These are phyloP conservation scores for Ambastaia sidthimunki DNA, from an alignment of 2,797 vertebrate genomes.

Conservation along the genomic window DNA sequence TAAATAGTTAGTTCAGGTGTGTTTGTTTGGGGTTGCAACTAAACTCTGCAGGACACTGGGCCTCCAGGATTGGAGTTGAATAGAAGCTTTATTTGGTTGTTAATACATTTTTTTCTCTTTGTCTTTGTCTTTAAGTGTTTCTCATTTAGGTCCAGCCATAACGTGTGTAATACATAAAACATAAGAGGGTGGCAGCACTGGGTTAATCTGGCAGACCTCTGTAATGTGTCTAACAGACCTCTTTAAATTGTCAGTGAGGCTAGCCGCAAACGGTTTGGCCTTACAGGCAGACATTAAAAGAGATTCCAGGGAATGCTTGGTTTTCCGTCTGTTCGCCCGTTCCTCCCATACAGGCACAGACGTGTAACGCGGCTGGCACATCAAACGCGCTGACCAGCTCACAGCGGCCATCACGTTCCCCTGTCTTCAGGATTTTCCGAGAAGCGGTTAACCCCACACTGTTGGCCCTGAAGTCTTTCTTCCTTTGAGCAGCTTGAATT, in stretches of 20 bases:
- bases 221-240: slow-evolving; percentile 51
- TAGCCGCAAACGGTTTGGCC: slow-evolving; percentile 54
- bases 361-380: slow-evolving; percentile 51
- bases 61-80: too few species aligned
- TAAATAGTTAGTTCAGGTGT: too few species aligned
- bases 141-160: neutral
- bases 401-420: slow-evolving; percentile 37
- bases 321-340: slow-evolving; percentile 53
- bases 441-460: slow-evolving; percentile 39
- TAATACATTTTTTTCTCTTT: neutral
- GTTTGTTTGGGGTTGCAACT: too few species aligned
- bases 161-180: neutral
- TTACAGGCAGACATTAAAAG: slow-evolving; percentile 59
- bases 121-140: too few species aligned
- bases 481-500: slow-evolving; percentile 42
- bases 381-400: slow-evolving; percentile 21
- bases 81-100: neutral
- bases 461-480: slow-evolving; percentile 28
- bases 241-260: slow-evolving; percentile 46
- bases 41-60: too few species aligned
- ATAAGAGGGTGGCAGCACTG: slow-evolving; percentile 6
- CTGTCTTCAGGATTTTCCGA: slow-evolving; percentile 34
- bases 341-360: slow-evolving; percentile 39
- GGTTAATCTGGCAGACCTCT: slow-evolving; percentile 30
- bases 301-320: slow-evolving; percentile 22